Evolutionary conservation across 2,797 vertebrate genomes (phyloP).

Genomic region (Epinephelus malabaricus): DNA sequence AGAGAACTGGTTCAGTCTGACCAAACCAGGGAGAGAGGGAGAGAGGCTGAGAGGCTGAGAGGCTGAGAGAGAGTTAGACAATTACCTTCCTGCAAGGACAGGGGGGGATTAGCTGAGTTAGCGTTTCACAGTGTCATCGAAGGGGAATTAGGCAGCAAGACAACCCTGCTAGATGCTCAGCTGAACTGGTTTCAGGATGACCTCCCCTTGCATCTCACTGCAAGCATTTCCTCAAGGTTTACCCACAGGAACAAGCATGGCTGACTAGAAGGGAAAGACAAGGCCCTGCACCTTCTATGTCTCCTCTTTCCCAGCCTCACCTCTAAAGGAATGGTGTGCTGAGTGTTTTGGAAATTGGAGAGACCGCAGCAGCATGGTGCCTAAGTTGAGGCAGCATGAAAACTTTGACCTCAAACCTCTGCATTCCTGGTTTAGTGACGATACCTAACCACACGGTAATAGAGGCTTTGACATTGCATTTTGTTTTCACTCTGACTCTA

Average conservation of each 20-base stretch:
- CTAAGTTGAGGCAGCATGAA: constrained; percentile 72
- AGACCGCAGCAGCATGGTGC: constrained; percentile 72
- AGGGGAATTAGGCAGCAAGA: constrained; percentile 57
- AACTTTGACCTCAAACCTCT: constrained; percentile 73
- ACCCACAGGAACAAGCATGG: not conserved
- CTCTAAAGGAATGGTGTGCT: constrained; percentile 54
- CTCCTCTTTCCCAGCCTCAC: constrained; percentile 46
- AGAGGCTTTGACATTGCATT: constrained; percentile 45
- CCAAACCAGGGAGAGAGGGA: constrained; percentile 11
- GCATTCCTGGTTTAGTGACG: constrained; percentile 74
- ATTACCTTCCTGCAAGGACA: constrained; percentile 67
- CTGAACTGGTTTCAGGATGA: constrained; percentile 11
- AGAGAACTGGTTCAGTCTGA: constrained; percentile 20
- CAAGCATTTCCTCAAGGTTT: constrained; percentile 18
- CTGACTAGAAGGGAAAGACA: constrained; percentile 15
- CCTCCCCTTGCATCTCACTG: constrained; percentile 12
- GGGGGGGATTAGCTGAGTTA: constrained; percentile 71
- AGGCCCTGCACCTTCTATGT: constrained; percentile 35
- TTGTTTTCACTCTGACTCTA: constrained; percentile 49
- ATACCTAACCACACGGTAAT: constrained; percentile 70
- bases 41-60: constrained; percentile 16
- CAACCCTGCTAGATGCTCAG: constrained; percentile 50
- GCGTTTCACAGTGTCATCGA: constrained; percentile 58
- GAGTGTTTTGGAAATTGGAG: constrained; percentile 78
- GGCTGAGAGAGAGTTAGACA: constrained; percentile 38